These are phyloP conservation scores for Ascaphus truei DNA, from an alignment of 2,113 vertebrate genomes.

Conservation along the genomic window DNA sequence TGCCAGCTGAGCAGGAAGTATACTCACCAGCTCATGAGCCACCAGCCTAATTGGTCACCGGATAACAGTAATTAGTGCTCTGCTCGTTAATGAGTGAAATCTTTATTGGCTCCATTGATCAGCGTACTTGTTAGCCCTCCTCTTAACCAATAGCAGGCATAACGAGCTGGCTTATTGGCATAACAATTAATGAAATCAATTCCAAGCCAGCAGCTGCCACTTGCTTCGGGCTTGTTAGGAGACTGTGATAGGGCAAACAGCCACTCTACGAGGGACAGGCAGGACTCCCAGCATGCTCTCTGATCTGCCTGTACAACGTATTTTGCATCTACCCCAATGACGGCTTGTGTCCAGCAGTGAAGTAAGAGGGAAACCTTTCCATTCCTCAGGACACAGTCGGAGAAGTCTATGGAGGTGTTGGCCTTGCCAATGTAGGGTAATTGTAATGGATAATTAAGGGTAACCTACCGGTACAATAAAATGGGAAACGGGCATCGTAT, in stretches of 20 bases:
- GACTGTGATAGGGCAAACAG: conserved; percentile 8
- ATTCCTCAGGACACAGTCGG: no score
- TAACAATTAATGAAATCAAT: conserved; percentile 99
- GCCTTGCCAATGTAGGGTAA: no score
- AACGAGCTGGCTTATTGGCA: conserved; percentile 99
- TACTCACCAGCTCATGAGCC: conserved; percentile 65
- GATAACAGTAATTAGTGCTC: conserved; percentile 98
- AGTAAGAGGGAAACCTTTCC: no score
- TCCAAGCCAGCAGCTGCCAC: conserved; percentile 88
- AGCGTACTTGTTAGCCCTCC: conserved; percentile 94
- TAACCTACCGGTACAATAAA: no score
- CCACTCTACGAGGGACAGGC: background rate
- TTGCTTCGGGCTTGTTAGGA: conserved; percentile 40
- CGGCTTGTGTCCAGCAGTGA: no score
- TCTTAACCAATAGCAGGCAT: conserved; percentile 97
- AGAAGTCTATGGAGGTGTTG: no score
- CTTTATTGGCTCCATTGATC: conserved; percentile 99
- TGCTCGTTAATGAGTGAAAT: conserved; percentile 99
- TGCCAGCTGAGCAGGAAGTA: background rate
- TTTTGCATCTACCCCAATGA: no score
- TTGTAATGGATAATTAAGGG: no score
- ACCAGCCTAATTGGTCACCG: conserved; percentile 92
- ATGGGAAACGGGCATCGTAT: no score
- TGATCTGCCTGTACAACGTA: conserved; percentile 43
- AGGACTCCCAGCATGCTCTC: conserved; percentile 44